Evolutionary conservation across 2,113 vertebrate genomes (phyloP).

Genomic region (Sylvia atricapilla): DNA sequence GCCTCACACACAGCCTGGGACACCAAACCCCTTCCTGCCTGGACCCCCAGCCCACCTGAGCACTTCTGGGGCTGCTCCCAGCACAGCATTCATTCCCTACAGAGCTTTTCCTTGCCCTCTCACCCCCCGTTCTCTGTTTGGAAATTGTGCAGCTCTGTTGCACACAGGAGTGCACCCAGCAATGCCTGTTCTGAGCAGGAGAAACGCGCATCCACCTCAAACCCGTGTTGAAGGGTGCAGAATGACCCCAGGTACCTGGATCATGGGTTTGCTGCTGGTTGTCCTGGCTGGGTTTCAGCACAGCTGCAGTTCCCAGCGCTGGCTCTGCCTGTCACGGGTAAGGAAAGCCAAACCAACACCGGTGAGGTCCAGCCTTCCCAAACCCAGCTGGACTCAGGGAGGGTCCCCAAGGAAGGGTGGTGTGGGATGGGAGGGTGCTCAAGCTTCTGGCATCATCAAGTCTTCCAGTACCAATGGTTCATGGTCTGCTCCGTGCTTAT

Average conservation of each 20-base stretch:
- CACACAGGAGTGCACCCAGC: background rate
- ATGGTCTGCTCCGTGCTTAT: background rate
- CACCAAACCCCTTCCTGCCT: background rate
- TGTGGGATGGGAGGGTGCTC: background rate
- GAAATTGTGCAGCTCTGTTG: background rate
- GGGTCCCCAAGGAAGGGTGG: background rate
- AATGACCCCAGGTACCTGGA: background rate
- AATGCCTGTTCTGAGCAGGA: background rate
- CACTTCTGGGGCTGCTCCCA: background rate
- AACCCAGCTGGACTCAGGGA: background rate
- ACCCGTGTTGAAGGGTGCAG: background rate
- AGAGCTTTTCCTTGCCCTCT: background rate
- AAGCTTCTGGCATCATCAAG: background rate
- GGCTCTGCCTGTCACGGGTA: background rate
- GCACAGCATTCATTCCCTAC: background rate
- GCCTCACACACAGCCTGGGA: fast-evolving
- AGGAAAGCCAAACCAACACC: background rate
- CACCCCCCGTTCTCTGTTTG: background rate
- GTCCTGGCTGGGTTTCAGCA: background rate
- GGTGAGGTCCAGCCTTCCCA: background rate
- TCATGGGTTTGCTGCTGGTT: fast-evolving
- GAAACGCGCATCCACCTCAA: background rate
- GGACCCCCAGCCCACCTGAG: background rate
- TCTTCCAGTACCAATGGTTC: slow-evolving; percentile 11
- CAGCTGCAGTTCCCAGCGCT: fast-evolving